A percentile compares a stretch with the other conserved stretches of the same genome.
Conservation (phyloP, 1,140 invertebrate species). For the Acromyrmex charruanus region DNA sequence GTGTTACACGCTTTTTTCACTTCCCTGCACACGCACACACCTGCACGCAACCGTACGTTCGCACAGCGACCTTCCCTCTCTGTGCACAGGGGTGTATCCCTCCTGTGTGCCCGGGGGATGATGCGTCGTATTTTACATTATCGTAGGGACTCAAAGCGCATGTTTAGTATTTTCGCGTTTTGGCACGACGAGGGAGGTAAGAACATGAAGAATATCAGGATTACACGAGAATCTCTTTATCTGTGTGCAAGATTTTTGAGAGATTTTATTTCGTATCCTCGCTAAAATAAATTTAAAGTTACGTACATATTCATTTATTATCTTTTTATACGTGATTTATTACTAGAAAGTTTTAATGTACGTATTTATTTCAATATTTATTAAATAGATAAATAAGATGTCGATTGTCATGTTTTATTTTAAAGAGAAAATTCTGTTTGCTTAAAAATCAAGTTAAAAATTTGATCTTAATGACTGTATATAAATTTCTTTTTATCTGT, state of each 20-base stretch:
- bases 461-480: no score
- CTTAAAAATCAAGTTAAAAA: no score
- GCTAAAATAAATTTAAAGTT: not conserved
- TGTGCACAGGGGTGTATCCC: conserved; percentile 36
- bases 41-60: conserved; percentile 9
- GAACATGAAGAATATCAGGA: not conserved
- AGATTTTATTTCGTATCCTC: not conserved
- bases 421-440: no score
- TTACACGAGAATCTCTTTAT: not conserved
- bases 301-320: not conserved
- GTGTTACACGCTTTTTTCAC: conserved; percentile 59
- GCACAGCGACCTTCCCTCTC: not conserved
- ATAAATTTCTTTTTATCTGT: no score
- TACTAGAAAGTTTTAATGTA: not conserved
- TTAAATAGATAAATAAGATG: no score
- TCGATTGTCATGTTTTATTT: no score
- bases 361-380: no score
- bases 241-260: not conserved
- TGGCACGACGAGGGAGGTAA: not conserved
- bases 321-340: not conserved
- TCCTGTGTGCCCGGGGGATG: not conserved
- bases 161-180: conserved; percentile 33
- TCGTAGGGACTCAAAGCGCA: not conserved
- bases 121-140: conserved; percentile 33
- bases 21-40: not conserved